These are phyloP conservation scores for Callospermophilus lateralis DNA, from an alignment of 2,113 vertebrate genomes.

Conservation along the genomic window DNA sequence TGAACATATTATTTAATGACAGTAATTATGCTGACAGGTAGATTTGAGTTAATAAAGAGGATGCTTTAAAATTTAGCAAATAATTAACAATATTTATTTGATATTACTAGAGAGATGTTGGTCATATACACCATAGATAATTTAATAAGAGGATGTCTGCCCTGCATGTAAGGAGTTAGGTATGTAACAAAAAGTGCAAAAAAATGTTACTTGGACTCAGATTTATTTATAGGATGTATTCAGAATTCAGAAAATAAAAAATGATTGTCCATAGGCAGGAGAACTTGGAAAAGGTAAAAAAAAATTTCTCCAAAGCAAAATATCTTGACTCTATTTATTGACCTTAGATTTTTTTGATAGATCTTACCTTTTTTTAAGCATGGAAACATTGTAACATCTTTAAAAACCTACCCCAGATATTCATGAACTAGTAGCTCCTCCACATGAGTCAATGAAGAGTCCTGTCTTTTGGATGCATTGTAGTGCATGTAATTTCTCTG, in stretches of 20 bases:
- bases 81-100: too few species aligned
- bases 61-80: too few species aligned
- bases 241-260: background rate
- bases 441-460: background rate
- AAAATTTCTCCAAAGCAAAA: background rate
- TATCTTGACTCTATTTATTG: background rate
- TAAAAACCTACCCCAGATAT: background rate
- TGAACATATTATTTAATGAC: too few species aligned
- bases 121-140: too few species aligned
- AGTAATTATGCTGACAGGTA: too few species aligned
- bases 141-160: too few species aligned
- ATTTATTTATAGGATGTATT: background rate
- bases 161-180: too few species aligned
- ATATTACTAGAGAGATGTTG: too few species aligned
- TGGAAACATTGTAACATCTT: background rate
- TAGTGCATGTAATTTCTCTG: background rate
- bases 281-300: background rate
- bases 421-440: background rate
- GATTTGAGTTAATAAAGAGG: too few species aligned
- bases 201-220: background rate
- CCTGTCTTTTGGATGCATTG: background rate
- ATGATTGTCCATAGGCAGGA: rapidly evolving
- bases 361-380: background rate
- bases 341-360: background rate
- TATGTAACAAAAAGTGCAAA: background rate